A percentile compares a stretch with the other conserved stretches of the same genome.
Evolutionary conservation across 2,113 vertebrate species (phyloP).

Genomic region (Ptilonorhynchus violaceus): DNA sequence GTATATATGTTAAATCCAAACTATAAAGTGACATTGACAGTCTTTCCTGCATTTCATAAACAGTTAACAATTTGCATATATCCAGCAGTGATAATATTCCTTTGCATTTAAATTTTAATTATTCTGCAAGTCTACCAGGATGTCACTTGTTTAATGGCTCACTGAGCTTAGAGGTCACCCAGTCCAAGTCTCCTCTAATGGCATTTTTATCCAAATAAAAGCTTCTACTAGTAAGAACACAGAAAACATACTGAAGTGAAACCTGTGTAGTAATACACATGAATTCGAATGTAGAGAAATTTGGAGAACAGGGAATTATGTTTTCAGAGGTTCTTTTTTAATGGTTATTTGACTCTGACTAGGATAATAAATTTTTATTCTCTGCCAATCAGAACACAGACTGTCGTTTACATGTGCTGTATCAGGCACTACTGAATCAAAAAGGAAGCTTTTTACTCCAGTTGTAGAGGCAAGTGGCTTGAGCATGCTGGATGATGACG

Average conservation of each 20-base stretch:
- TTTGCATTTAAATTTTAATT: conserved; percentile 63
- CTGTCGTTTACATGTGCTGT: neutral
- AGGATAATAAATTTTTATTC: neutral
- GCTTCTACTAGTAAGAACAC: neutral
- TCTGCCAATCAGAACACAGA: neutral
- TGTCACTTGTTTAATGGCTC: conserved; percentile 54
- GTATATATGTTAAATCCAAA: neutral
- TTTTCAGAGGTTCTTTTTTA: neutral
- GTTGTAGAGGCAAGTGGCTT: neutral
- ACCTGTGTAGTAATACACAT: neutral
- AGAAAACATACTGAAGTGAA: neutral
- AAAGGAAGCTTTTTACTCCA: neutral
- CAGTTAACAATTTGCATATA: conserved; percentile 34
- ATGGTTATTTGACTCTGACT: neutral
- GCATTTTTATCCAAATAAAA: neutral
- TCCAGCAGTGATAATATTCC: conserved; percentile 19
- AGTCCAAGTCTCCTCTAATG: neutral
- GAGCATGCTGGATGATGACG: neutral
- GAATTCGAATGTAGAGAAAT: neutral
- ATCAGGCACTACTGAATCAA: neutral
- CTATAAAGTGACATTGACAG: neutral
- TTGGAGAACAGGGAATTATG: neutral
- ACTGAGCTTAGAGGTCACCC: conserved; percentile 47
- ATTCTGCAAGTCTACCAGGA: conserved; percentile 33
- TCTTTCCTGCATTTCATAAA: conserved; percentile 22